phyloP scores from a whole-genome alignment of 2,113 vertebrate species.

The Bujurquina vittata region DNA sequence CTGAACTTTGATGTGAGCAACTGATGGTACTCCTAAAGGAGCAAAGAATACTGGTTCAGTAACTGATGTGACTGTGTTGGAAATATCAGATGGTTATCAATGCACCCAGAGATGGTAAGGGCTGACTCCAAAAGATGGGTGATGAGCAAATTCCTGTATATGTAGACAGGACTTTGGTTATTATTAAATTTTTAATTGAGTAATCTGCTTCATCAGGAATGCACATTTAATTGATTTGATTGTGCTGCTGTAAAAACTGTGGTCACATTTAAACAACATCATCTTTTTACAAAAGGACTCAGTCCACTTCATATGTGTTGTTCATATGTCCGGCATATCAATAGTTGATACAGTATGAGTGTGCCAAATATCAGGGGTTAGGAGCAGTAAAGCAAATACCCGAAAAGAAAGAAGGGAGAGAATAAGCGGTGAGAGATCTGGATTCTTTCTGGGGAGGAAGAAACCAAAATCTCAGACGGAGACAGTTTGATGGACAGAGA shows the following conservation, averaged over 20 bases:
- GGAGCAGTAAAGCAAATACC: not conserved
- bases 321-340: not conserved
- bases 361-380: no score
- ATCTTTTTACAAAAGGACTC: not conserved
- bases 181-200: accelerated
- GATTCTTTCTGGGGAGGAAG: not conserved
- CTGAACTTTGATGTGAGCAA: not conserved
- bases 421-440: not conserved
- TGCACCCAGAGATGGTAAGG: no score
- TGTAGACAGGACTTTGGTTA: not conserved
- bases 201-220: not conserved
- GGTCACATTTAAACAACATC: not conserved
- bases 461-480: not conserved
- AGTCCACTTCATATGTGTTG: not conserved
- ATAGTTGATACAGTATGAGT: not conserved
- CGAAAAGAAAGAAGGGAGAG: not conserved
- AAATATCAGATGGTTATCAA: no score
- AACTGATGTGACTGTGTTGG: no score
- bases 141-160: not conserved
- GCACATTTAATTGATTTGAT: not conserved
- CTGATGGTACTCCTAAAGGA: no score
- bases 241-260: not conserved
- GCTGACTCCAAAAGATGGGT: not conserved
- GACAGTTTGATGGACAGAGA: constrained; percentile 14
- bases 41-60: no score